phyloP scores from a whole-genome alignment of 2,888 invertebrate species.

The Mesorhabditis belari region DNA sequence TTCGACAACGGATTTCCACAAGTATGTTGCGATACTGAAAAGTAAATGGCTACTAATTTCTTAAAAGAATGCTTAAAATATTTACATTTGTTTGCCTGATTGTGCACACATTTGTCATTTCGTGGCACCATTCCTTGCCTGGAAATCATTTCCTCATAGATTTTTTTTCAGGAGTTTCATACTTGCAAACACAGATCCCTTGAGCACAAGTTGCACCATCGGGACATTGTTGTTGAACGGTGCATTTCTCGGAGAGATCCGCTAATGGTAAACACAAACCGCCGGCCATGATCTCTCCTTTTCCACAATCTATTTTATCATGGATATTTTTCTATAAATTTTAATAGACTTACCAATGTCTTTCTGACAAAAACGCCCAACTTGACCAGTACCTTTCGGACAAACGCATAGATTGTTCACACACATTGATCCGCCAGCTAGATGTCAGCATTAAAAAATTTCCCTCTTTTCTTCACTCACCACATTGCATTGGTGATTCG shows the following conservation, averaged over 20 bases:
- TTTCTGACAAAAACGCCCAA: slow-evolving; percentile 29
- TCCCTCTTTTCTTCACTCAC: background rate
- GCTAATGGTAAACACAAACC: slow-evolving; percentile 3
- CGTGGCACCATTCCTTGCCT: slow-evolving; percentile 24
- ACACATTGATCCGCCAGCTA: slow-evolving; percentile 29
- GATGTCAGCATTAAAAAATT: background rate
- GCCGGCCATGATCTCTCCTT: background rate
- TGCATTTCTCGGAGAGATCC: slow-evolving; percentile 5
- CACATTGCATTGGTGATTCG: slow-evolving; percentile 25
- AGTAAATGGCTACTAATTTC: too few species aligned
- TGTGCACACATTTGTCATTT: slow-evolving; percentile 20
- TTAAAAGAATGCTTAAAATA: too few species aligned
- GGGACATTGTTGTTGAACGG: slow-evolving; percentile 6
- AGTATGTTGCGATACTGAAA: slow-evolving; percentile 11
- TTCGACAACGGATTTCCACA: slow-evolving; percentile 28
- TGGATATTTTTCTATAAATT: background rate
- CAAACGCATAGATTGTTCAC: slow-evolving; percentile 24
- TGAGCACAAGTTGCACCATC: slow-evolving; percentile 1
- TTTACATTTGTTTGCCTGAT: too few species aligned
- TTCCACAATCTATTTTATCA: background rate
- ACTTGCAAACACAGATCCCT: slow-evolving; percentile 1
- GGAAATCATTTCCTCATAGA: background rate
- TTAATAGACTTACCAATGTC: slow-evolving; percentile 13
- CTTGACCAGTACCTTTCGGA: slow-evolving; percentile 17
- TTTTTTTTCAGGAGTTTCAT: background rate